These are phyloP conservation scores for Steatocranus sp. DNA, from an alignment of 2,797 vertebrate genomes.

Conservation along the genomic window DNA sequence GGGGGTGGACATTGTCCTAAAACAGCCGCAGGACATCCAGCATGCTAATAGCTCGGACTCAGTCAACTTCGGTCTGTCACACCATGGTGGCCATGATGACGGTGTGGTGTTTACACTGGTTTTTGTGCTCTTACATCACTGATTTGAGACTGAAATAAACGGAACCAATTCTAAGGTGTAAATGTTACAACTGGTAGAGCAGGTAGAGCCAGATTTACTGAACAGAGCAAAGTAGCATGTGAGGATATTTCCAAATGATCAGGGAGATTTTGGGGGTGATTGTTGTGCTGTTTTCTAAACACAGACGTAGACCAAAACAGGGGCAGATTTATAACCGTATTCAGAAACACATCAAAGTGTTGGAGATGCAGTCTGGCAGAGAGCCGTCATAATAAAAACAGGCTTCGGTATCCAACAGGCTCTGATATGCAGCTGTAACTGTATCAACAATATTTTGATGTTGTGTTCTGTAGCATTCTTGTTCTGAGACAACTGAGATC, in stretches of 20 bases:
- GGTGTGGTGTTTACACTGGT: not conserved
- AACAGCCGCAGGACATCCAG: not conserved
- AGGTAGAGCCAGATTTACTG: not conserved
- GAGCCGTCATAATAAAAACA: not conserved
- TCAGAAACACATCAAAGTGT: not conserved
- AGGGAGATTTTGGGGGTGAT: not conserved
- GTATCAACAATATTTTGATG: not conserved
- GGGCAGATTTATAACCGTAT: not conserved
- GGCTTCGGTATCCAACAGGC: not conserved
- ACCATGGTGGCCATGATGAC: not conserved
- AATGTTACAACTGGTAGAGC: not conserved
- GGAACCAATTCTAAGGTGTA: not conserved
- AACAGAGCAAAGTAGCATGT: not conserved
- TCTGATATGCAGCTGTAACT: fast-evolving
- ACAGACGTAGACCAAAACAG: not conserved
- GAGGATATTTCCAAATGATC: not conserved
- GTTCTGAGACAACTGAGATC: fast-evolving
- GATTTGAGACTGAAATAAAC: not conserved
- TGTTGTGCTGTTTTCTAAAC: not conserved
- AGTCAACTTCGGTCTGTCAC: not conserved
- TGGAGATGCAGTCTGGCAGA: not conserved
- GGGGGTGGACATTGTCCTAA: not conserved
- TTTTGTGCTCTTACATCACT: not conserved
- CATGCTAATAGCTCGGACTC: not conserved
- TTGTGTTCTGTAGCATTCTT: not conserved